These are phyloP conservation scores for Petrocephalus schoutedeni DNA, from an alignment of 2,797 vertebrate species.

Conservation along the genomic window DNA sequence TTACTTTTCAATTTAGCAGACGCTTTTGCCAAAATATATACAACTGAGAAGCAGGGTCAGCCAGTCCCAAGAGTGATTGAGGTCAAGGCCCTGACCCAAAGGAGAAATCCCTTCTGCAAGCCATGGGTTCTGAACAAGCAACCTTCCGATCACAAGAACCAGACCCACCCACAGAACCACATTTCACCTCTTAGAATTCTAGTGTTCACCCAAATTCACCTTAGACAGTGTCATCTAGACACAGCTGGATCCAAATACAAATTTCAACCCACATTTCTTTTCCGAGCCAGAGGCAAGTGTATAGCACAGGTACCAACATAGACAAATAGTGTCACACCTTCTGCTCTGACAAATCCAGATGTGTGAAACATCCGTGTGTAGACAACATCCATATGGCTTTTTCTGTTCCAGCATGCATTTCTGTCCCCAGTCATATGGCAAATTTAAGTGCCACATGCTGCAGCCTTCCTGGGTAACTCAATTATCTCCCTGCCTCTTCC, in stretches of 20 bases:
- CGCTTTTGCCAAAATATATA: neutral
- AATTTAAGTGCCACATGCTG: neutral
- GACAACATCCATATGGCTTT: neutral
- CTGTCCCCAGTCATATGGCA: neutral
- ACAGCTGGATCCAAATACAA: neutral
- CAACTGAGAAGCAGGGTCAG: neutral
- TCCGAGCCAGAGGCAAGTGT: neutral
- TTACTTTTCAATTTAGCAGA: neutral
- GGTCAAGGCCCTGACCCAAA: neutral
- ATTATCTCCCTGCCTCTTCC: neutral
- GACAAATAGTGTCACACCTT: neutral
- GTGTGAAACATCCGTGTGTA: neutral
- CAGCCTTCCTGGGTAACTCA: neutral
- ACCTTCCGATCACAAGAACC: neutral
- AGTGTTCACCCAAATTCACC: neutral
- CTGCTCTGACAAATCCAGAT: neutral
- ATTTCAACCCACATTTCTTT: neutral
- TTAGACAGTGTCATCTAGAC: neutral
- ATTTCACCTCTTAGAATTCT: neutral
- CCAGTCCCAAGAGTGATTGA: neutral
- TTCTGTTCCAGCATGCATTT: neutral
- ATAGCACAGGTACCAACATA: neutral
- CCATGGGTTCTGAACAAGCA: neutral
- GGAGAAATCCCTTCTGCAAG: neutral
- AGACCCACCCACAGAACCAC: neutral